Percentiles rank a stretch among this genome's conserved stretches.
These are phyloP conservation scores for Naso thynnoides DNA, from an alignment of 2,797 vertebrate genomes.

Conservation along the genomic window DNA sequence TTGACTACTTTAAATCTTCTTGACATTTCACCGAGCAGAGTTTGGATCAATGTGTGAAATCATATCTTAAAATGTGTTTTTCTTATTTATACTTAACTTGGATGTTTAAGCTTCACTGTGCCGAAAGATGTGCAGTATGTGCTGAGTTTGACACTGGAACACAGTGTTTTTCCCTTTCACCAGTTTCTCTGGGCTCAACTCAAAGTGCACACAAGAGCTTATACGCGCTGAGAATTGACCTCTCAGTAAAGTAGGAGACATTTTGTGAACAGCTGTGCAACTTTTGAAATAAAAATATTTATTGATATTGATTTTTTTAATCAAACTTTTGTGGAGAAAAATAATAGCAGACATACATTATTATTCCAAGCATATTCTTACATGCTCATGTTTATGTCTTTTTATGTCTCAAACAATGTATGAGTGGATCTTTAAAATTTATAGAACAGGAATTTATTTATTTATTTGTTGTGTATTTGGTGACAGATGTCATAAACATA, in stretches of 20 bases:
- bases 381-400: neutral
- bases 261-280: neutral
- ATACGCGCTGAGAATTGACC: neutral
- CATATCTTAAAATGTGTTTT: neutral
- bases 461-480: too few species aligned
- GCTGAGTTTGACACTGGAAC: neutral
- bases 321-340: neutral
- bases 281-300: neutral
- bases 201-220: neutral
- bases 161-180: neutral
- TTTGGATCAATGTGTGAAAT: neutral
- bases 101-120: constrained; percentile 5
- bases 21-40: neutral
- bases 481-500: too few species aligned
- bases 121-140: neutral
- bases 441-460: neutral
- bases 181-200: neutral
- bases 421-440: neutral
- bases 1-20: neutral
- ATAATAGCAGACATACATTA: neutral
- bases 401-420: neutral
- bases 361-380: neutral
- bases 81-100: neutral
- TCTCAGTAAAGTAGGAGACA: neutral
- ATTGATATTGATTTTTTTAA: constrained; percentile 7